phyloP scores from a whole-genome alignment of 2,113 vertebrate genomes.

The Craseonycteris thonglongyai region DNA sequence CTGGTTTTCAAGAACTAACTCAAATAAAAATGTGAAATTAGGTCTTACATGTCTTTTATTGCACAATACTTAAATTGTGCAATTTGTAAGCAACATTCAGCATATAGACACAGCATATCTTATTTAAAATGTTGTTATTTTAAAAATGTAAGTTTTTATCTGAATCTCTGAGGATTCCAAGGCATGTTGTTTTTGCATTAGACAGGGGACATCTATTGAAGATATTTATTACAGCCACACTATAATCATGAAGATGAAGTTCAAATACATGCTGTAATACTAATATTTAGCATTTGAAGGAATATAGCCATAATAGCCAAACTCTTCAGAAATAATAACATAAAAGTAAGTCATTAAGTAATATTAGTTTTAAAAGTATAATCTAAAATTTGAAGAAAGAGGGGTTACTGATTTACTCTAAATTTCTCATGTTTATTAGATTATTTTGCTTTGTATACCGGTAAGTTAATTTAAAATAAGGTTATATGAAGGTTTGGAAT shows the following conservation, averaged over 20 bases:
- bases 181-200: neutral
- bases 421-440: neutral
- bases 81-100: neutral
- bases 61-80: neutral
- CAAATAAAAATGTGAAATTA: constrained; percentile 43
- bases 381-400: neutral
- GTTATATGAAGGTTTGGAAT: neutral
- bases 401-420: neutral
- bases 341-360: constrained; percentile 11
- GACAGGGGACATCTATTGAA: neutral
- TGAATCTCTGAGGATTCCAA: neutral
- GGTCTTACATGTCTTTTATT: neutral
- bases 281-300: neutral
- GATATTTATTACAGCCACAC: neutral
- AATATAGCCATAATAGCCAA: neutral
- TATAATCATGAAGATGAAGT: constrained; percentile 24
- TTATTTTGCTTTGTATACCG: neutral
- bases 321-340: constrained; percentile 9
- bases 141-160: constrained; percentile 4
- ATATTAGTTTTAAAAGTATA: constrained; percentile 21
- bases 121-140: constrained; percentile 38
- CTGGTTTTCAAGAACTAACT: constrained; percentile 31
- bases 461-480: neutral
- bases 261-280: neutral
- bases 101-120: neutral